Evolutionary conservation across 2,113 vertebrate species (phyloP).

Genomic region (Speoplatyrhinus poulsoni): DNA sequence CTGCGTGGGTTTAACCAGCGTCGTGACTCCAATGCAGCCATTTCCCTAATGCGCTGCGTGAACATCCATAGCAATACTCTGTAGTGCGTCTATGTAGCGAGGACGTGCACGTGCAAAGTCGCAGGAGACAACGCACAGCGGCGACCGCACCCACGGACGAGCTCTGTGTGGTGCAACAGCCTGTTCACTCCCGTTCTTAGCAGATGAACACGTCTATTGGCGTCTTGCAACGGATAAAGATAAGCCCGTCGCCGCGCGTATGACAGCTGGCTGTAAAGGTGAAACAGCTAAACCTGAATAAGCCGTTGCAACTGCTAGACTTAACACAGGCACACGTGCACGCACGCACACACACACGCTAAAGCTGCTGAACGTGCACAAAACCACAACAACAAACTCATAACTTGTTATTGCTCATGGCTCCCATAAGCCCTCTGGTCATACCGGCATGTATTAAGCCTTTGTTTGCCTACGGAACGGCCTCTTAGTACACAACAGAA

Average conservation of each 20-base stretch:
- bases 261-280: too few species aligned
- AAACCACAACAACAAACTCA: background rate
- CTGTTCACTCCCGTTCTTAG: constrained; percentile 21
- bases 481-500: too few species aligned
- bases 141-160: constrained; percentile 8
- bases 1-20: too few species aligned
- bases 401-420: background rate
- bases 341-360: background rate
- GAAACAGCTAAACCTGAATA: background rate
- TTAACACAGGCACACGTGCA: background rate
- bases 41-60: too few species aligned
- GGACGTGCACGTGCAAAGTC: background rate
- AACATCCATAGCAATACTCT: too few species aligned
- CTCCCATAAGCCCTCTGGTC: background rate
- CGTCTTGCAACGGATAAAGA: constrained; percentile 1
- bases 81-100: background rate
- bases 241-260: too few species aligned
- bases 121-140: constrained; percentile 15
- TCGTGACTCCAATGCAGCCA: too few species aligned
- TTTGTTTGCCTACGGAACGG: too few species aligned
- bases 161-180: constrained; percentile 40
- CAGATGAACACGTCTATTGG: constrained; percentile 18
- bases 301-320: background rate
- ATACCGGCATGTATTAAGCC: too few species aligned
- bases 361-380: background rate